phyloP scores from a whole-genome alignment of 2,797 vertebrate species.

The Anguilla megastoma region DNA sequence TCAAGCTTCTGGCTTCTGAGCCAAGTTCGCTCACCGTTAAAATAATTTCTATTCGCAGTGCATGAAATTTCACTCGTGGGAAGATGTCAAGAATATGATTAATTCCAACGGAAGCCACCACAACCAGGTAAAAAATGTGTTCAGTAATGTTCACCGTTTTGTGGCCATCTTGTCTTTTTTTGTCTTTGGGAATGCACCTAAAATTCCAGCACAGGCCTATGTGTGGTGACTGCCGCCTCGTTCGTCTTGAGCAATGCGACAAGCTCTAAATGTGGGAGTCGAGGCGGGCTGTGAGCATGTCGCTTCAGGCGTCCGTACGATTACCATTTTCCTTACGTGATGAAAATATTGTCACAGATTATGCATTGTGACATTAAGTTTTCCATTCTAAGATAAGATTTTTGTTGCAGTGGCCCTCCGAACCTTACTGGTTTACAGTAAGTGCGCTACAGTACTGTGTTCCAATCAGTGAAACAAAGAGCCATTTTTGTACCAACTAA shows the following conservation, averaged over 20 bases:
- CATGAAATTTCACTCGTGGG: constrained; percentile 55
- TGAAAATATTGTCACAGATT: neutral
- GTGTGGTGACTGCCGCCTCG: neutral
- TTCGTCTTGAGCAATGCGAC: neutral
- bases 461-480: too few species aligned
- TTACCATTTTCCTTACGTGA: neutral
- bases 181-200: neutral
- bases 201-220: neutral
- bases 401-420: too few species aligned
- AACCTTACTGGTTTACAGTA: too few species aligned
- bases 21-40: neutral
- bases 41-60: constrained; percentile 59
- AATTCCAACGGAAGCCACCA: neutral
- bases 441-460: too few species aligned
- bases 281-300: neutral
- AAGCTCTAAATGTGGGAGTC: neutral
- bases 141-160: neutral
- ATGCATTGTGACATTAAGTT: too few species aligned
- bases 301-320: neutral
- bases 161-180: neutral
- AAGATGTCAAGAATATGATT: constrained; percentile 43
- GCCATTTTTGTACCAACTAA: too few species aligned
- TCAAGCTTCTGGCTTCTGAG: neutral
- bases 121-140: neutral
- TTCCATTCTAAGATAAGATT: too few species aligned